Base-by-base conservation (phyloP, 2,888 invertebrate genomes). In the Phalangium opilio region DNA sequence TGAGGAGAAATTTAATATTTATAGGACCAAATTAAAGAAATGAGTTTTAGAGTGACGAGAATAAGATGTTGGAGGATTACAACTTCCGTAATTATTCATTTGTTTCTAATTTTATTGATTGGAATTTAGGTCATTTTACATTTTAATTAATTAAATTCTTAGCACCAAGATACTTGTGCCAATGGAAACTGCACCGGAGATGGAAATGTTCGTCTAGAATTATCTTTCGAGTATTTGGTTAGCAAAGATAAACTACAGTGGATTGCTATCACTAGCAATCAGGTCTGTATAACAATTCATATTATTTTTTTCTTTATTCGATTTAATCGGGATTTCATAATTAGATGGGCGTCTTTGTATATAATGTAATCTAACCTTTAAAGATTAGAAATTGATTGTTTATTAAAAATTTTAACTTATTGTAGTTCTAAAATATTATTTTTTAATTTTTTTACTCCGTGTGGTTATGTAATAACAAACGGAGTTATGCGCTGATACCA, bases 61-160 rank as follows among this genome's bases (percentile, higher is more conserved):
- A 95, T 96, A 83, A 76, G 89, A 49, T 93, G 93, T 61, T 98
- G 96, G 96, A 75, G 95, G 58, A 89, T 96, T 42, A 90, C 89
- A 17, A 84, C 87, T 1, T 60, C 64, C 40, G 65, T 50, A 47
- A 47, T 48, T 41, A 43, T 8, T 36, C 20, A 39, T 35, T 27
- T 34, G 42, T 44, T 33, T 36, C 33, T 40, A 15, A 18, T 46
- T 21, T 40, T 15, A 20, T 41, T 36, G 41, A 49, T 45, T 38
- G 40, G 18, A 11, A 45, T 14, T 17, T 36, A 2, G 11, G n/a
- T 12, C 44, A 21, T 47, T 44, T 49, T 55, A 34, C 34, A 15
- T 34, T 34, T 11, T 34, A 11, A 33, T 33, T 33, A 33, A 33
- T 46, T 8, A 40, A 21, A 27, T 43, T 44, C 14, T 50, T 41